Evolutionary conservation across 2,797 vertebrate genomes (phyloP).

Genomic region (Anabas testudineus): DNA sequence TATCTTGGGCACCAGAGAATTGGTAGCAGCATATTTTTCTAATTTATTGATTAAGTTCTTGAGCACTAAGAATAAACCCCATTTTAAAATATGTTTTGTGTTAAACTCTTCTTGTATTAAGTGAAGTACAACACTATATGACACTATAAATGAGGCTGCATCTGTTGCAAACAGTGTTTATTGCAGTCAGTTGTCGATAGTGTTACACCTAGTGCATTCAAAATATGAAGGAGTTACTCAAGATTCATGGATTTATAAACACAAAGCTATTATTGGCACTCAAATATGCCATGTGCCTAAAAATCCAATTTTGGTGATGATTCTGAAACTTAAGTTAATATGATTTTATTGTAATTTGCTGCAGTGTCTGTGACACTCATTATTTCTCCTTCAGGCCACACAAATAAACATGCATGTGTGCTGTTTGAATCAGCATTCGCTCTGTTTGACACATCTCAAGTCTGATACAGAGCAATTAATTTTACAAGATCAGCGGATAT

Average conservation of each 20-base stretch:
- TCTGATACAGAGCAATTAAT: conserved; percentile 21
- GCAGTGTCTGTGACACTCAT: background rate
- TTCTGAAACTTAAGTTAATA: background rate
- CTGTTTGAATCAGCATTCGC: conserved; percentile 29
- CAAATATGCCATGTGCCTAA: background rate
- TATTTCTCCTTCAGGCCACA: conserved; percentile 11
- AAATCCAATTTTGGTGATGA: background rate
- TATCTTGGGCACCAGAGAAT: conserved; percentile 21
- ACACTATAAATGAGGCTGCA: background rate
- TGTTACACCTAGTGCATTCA: background rate
- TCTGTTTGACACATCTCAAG: conserved; percentile 35
- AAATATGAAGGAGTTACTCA: too few species aligned
- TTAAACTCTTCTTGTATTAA: background rate
- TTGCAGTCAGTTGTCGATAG: background rate
- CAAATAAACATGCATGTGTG: background rate
- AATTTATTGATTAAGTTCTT: conserved; percentile 36
- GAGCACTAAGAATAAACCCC: background rate
- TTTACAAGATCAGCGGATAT: conserved; percentile 11
- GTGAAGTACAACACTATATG: background rate
- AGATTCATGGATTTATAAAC: too few species aligned
- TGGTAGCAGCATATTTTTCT: conserved; percentile 3
- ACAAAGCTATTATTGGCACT: background rate
- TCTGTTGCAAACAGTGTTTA: background rate
- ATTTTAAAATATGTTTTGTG: conserved; percentile 1
- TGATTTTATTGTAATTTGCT: background rate